Base-by-base conservation (phyloP, 2,888 invertebrate species). In the Megaustenia siamemsis region DNA sequence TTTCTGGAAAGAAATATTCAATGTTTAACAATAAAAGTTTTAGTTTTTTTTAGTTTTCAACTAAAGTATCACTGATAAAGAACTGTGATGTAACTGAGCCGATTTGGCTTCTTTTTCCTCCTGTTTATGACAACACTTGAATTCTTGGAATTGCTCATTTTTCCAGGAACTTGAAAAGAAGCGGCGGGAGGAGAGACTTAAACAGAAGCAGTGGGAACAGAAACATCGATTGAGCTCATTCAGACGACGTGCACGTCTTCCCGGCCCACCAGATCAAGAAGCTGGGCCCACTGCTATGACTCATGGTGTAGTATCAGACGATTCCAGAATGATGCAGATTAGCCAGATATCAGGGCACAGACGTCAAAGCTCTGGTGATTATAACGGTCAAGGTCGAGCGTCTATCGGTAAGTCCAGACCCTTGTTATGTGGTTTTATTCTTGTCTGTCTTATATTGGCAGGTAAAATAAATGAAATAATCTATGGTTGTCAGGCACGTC, bases 131-230 rank as follows among this genome's bases (percentile, higher is more conserved):
- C n/a, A n/a, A n/a, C n/a, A n/a, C n/a, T n/a, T n/a, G n/a, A n/a
- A n/a, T n/a, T n/a, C n/a, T n/a, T n/a, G n/a, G n/a, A n/a, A n/a
- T n/a, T n/a, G n/a, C n/a, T n/a, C n/a, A n/a, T n/a, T n/a, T 60
- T 63, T 40, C 1, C 86, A 93, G 93, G 93, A 93, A 83, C 89
- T 93, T 3, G 93, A 93, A 88, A 93, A 92, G 88, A 93, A 93
- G 82, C 87, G 93, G 45, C 89, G 91, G 28, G 93, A 93, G 86
- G 93, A 93, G 85, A 87, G 92, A 78, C 89, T 92, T 87, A 90
- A 93, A 69, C 93, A 93, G 87, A 92, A 93, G 83, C 90, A 91
- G 15, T 93, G 93, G 93, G 93, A 94, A 86, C 92, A 93, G 87
- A 92, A 92, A 84, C 91, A 93, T 85, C 89, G 92, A 8, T 87